Percentiles rank a stretch among this genome's conserved stretches.
Evolutionary conservation across 2,888 invertebrate genomes (phyloP).

Genomic region (Polietes domitor): DNA sequence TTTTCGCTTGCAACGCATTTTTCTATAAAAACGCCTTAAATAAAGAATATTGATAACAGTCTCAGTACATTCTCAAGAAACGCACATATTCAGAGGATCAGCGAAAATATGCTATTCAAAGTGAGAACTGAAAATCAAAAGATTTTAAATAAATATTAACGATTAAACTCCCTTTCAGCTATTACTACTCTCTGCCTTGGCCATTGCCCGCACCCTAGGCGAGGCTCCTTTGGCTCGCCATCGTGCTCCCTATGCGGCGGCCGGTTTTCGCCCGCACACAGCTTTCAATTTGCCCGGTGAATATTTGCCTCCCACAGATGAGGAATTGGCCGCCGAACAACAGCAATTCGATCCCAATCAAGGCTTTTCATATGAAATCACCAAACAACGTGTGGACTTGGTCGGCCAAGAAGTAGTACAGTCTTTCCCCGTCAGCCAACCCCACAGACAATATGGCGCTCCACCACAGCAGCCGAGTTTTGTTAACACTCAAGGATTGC

Average conservation of each 20-base stretch:
- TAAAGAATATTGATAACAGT: constrained; percentile 61
- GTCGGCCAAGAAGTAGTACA: constrained; percentile 72
- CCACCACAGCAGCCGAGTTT: constrained; percentile 67
- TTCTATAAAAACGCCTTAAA: constrained; percentile 55
- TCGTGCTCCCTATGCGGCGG: constrained; percentile 77
- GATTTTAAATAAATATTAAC: background rate
- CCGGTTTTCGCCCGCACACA: constrained; percentile 80
- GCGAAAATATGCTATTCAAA: constrained; percentile 50
- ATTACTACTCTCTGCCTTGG: constrained; percentile 63
- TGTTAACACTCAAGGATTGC: constrained; percentile 59
- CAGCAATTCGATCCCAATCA: constrained; percentile 53
- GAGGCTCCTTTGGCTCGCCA: constrained; percentile 69
- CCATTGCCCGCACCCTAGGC: constrained; percentile 61
- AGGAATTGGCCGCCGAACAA: constrained; percentile 55
- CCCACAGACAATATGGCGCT: constrained; percentile 72
- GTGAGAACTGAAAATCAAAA: constrained; percentile 38
- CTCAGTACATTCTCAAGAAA: constrained; percentile 23
- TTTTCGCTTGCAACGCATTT: background rate
- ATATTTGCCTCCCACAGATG: constrained; percentile 69
- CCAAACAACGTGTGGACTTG: constrained; percentile 75
- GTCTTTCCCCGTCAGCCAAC: constrained; percentile 62
- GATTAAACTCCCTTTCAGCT: constrained; percentile 64
- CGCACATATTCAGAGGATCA: constrained; percentile 15
- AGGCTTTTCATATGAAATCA: constrained; percentile 72
- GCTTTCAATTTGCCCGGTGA: constrained; percentile 78